These are phyloP conservation scores for Bombus sylvicola DNA, from an alignment of 1,140 invertebrate genomes.

Conservation along the genomic window DNA sequence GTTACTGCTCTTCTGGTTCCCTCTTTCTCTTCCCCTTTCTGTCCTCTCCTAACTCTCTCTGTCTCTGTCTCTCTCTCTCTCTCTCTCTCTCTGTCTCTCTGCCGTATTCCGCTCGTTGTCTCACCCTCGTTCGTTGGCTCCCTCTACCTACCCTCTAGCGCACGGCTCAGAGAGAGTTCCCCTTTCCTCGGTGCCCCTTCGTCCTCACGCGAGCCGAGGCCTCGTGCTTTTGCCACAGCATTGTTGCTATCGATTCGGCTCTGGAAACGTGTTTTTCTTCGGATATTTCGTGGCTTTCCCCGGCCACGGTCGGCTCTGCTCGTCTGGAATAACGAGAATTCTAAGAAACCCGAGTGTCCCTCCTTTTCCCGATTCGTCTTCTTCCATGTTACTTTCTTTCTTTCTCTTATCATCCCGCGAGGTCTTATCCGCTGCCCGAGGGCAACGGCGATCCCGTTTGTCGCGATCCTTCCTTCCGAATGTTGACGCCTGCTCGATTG, in stretches of 20 bases:
- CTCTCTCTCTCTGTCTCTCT: slow-evolving; percentile 50
- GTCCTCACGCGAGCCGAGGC: slow-evolving; percentile 59
- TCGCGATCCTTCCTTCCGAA: neutral
- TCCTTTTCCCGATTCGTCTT: neutral
- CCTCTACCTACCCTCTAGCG: slow-evolving; percentile 58
- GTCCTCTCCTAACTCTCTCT: slow-evolving; percentile 46
- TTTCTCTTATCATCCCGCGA: neutral
- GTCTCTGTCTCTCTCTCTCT: too few species aligned
- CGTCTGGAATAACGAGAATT: slow-evolving; percentile 67
- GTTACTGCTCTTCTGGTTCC: slow-evolving; percentile 35
- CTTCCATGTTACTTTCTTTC: neutral
- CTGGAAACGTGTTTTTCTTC: slow-evolving; percentile 77
- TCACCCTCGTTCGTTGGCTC: slow-evolving; percentile 30
- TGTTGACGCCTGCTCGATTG: neutral
- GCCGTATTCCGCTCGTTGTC: neutral
- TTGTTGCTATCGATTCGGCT: slow-evolving; percentile 79
- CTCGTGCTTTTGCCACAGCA: slow-evolving; percentile 75
- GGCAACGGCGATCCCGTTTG: neutral
- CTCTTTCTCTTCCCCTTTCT: slow-evolving; percentile 35
- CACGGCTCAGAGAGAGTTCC: slow-evolving; percentile 8
- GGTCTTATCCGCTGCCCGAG: neutral
- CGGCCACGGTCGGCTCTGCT: slow-evolving; percentile 38
- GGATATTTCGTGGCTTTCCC: slow-evolving; percentile 70
- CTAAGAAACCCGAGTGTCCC: slow-evolving; percentile 48
- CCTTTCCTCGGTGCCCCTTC: slow-evolving; percentile 12